Percentiles rank a stretch among this genome's conserved stretches.
Evolutionary conservation across 1,140 invertebrate genomes (phyloP).

Genomic region (Meloidogyne chitwoodi): DNA sequence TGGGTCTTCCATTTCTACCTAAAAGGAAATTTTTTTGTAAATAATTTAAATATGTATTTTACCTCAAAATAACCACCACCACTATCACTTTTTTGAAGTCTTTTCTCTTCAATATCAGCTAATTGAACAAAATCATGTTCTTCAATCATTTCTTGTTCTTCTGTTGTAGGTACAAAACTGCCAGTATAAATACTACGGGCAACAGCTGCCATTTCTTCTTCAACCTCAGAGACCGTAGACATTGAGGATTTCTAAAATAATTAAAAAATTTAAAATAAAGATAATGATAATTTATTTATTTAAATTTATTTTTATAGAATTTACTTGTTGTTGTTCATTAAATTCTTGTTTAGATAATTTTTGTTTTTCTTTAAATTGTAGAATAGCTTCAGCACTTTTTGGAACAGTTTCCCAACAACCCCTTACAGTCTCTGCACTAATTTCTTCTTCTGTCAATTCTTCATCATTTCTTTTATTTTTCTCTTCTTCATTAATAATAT

Average conservation of each 20-base stretch:
- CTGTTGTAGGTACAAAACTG: neutral
- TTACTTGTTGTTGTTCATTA: neutral
- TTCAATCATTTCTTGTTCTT: neutral
- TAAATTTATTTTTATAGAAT: neutral
- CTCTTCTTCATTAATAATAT: neutral
- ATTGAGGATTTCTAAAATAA: neutral
- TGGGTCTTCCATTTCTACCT: constrained; percentile 53
- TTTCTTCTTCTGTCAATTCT: constrained; percentile 27
- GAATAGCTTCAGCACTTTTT: neutral
- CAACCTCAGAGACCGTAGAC: neutral
- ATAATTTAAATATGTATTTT: neutral
- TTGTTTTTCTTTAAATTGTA: neutral
- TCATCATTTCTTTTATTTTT: constrained; percentile 17
- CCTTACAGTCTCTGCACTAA: constrained; percentile 32
- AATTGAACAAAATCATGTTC: neutral
- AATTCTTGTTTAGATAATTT: neutral
- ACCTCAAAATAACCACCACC: neutral
- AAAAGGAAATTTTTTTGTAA: neutral
- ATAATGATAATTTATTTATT: too few species aligned
- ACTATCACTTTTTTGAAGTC: neutral
- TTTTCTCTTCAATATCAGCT: neutral
- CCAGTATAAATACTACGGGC: constrained; percentile 9
- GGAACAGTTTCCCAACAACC: constrained; percentile 28
- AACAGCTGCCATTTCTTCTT: neutral
- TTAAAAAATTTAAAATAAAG: too few species aligned